Percentiles rank a stretch among this genome's conserved stretches.
Conservation (phyloP, 2,888 invertebrate genomes). For the Dexiosoma caninum region DNA sequence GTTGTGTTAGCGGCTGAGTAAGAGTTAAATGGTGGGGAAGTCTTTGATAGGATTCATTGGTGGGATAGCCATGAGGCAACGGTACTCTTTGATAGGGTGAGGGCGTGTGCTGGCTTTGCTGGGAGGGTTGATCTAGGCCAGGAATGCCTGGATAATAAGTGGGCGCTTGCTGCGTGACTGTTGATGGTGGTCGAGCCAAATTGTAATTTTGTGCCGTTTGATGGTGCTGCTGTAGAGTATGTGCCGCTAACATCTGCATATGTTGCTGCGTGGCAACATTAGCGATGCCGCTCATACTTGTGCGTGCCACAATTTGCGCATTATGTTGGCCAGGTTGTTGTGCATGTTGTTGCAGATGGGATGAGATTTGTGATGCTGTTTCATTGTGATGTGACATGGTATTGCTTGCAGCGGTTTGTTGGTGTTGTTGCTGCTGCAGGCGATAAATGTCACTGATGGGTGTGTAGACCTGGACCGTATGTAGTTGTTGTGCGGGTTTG, state of each 20-base stretch:
- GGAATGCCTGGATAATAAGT: constrained; percentile 64
- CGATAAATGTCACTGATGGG: constrained; percentile 73
- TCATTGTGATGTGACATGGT: constrained; percentile 60
- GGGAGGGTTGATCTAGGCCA: constrained; percentile 57
- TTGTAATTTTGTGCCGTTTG: constrained; percentile 70
- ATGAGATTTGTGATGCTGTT: constrained; percentile 69
- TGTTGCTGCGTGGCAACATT: constrained; percentile 74
- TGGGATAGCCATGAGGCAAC: constrained; percentile 81
- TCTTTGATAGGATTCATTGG: constrained; percentile 79
- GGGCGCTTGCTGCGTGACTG: constrained; percentile 51
- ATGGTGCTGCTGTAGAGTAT: constrained; percentile 67
- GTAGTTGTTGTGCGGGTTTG: constrained; percentile 63
- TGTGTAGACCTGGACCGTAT: constrained; percentile 71
- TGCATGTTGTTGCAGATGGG: constrained; percentile 58
- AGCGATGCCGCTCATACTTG: constrained; percentile 76
- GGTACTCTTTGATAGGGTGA: constrained; percentile 82
- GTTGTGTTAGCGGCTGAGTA: constrained; percentile 52
- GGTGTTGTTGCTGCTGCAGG: constrained; percentile 73
- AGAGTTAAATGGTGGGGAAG: constrained; percentile 66
- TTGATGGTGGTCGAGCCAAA: constrained; percentile 42
- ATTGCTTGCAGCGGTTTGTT: constrained; percentile 68
- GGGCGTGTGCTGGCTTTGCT: constrained; percentile 65
- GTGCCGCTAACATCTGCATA: constrained; percentile 70
- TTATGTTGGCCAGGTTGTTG: constrained; percentile 69
- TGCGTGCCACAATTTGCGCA: constrained; percentile 69